Evolutionary conservation across 2,888 invertebrate genomes (phyloP), one percentile per base, ranked within the genome.

Genomic region (Caenorhabditis virilis): DNA sequence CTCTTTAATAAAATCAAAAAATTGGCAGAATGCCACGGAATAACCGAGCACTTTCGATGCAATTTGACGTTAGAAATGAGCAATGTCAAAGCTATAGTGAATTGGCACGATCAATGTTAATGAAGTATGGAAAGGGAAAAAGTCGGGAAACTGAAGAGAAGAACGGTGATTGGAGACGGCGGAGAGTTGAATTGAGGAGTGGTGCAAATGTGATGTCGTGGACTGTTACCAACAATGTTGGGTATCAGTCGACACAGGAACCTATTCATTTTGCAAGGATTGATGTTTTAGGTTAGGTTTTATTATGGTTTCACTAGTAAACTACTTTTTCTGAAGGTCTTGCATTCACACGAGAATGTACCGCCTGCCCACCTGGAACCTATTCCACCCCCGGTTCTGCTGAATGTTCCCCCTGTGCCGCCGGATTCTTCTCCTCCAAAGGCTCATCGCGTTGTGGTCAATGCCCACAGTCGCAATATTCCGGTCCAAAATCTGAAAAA

Each of bases 331-430:
- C n/a, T n/a, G n/a, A n/a, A n/a, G n/a, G 88, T 25, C 85, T 88
- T 27, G 87, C 87, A 0, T 87, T 85, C 75, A 85, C 87, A 1
- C 87, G 87, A 0, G 84, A 86, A 57, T 87, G 87, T 74, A 78
- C 82, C 5, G 65, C 76, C 2, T 85, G 84, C 76, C 82, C 82
- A 9, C 80, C 84, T 9, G 87, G 87, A 7, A 86, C 85, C 2
- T 87, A 82, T 84, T 84, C 84, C 54, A 78, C 76, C 26, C 76
- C 74, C 11, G 86, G 86, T 1, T 81, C 84, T 4, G 77, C 79
- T 9, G 74, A 78, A 23, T 87, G 87, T 63, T 72, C 73, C 2
- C 83, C 84, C n/a, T 88, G 88, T 77, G 82, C 83, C 1, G 79
- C 82, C 35, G 85, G 87, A 65, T 85, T 83, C 16, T 87, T 80